Evolutionary conservation across 2,888 invertebrate genomes (phyloP), one percentile per base, ranked within the genome.

Genomic region (Apocheima hispidaria): DNA sequence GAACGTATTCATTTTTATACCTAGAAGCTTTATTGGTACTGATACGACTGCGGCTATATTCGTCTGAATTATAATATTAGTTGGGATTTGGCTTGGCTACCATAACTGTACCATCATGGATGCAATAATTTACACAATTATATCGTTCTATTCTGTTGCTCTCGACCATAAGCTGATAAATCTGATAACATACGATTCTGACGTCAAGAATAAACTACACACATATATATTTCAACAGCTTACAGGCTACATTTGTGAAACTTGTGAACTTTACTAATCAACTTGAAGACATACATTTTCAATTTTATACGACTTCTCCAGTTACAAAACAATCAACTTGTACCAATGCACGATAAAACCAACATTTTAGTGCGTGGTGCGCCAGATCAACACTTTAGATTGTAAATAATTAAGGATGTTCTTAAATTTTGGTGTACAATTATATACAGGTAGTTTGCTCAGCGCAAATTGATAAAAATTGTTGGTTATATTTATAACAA

Each of bases 401-500:
- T 75, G 53, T 63, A 50, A 57, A 69, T 73, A 78, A 79, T 78
- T 75, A 75, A 72, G 75, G 64, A 76, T 73, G 65, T 62, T 69
- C 70, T n/a, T n/a, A 68, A 74, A 75, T 72, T 62, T 66, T 64
- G 70, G 69, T 60, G 72, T 74, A 70, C 79, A 77, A 81, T 82
- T 79, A 73, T 75, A 72, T 71, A 51, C 51, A 51, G 51, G 74
- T 69, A 70, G 72, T 74, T 72, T 75, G 71, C 71, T 65, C 75
- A 75, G 66, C n/a, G 65, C 70, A 75, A 78, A 81, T 81, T 77
- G 75, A 78, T 75, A 75, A 68, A 74, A 78, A 79, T 77, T 78
- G 71, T 75, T 64, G 71, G 71, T 79, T 77, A 74, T 65, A 69
- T 68, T 68, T 71, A 65, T 71, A 53, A 23, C 18, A 55, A 12